A percentile compares a stretch with the other conserved stretches of the same genome.
phyloP scores from a whole-genome alignment of 1,140 invertebrate genomes.

The Zaprionus davidi region DNA sequence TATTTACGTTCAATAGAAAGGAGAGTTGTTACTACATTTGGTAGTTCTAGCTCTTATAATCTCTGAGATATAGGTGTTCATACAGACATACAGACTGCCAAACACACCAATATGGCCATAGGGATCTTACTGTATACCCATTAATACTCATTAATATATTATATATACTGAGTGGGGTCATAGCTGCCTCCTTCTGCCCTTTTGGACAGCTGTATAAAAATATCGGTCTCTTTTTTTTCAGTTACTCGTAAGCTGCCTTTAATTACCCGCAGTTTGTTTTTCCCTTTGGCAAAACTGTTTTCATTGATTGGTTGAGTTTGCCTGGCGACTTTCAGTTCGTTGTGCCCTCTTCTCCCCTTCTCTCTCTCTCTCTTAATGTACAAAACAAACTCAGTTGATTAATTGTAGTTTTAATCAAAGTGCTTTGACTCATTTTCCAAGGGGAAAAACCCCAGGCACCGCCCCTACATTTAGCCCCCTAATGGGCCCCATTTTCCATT shows the following conservation, averaged over 20 bases:
- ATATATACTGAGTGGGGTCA: neutral
- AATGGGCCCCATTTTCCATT: constrained; percentile 54
- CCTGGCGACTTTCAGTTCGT: neutral
- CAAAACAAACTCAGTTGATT: constrained; percentile 54
- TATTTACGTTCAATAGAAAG: too few species aligned
- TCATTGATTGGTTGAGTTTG: constrained; percentile 14
- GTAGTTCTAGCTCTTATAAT: neutral
- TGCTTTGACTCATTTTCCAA: constrained; percentile 17
- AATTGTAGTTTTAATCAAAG: constrained; percentile 69
- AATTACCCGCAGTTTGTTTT: constrained; percentile 23
- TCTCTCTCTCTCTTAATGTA: neutral
- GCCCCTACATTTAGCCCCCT: constrained; percentile 35
- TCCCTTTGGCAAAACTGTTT: neutral
- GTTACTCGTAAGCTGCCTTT: constrained; percentile 1
- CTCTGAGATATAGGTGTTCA: neutral
- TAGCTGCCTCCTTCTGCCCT: too few species aligned
- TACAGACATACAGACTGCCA: neutral
- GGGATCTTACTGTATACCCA: too few species aligned
- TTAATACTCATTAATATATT: neutral
- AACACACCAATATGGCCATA: too few species aligned
- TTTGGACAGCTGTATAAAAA: neutral
- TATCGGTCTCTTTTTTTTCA: neutral
- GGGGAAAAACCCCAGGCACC: constrained; percentile 29
- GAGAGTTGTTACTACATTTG: neutral
- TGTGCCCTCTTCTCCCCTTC: neutral